Conservation (phyloP, 2,888 invertebrate genomes). For the Drosophila hamatofila region DNA sequence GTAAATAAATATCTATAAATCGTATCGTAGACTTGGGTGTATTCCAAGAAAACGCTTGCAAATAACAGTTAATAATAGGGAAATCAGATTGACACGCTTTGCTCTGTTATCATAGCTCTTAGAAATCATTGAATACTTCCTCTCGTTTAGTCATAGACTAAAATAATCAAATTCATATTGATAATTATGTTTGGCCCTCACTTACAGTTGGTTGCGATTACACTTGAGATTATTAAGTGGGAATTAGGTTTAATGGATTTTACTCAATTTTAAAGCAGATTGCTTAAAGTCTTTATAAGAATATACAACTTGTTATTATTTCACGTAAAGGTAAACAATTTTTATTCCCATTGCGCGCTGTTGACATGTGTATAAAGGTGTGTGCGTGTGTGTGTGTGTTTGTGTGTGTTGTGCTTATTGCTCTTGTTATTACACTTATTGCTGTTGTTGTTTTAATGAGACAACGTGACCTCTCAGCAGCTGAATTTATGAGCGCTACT, state of each 20-base stretch:
- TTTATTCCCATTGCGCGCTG: constrained; percentile 15
- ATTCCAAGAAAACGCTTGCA: constrained; percentile 8
- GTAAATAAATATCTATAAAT: not conserved
- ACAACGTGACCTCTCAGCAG: constrained; percentile 73
- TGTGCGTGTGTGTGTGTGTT: constrained; percentile 18
- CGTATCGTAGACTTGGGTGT: not conserved
- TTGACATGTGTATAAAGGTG: constrained; percentile 14
- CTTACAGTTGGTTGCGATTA: not conserved
- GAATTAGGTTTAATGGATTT: not conserved
- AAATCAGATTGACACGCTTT: constrained; percentile 8
- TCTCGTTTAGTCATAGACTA: not conserved
- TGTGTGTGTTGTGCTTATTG: constrained; percentile 55
- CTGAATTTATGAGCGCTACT: constrained; percentile 72
- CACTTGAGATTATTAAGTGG: constrained; percentile 2
- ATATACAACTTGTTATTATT: not conserved
- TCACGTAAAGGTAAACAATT: constrained; percentile 20
- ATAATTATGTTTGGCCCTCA: constrained; percentile 7
- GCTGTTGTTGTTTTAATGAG: constrained; percentile 75
- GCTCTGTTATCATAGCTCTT: constrained; percentile 9
- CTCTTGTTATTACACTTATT: constrained; percentile 63
- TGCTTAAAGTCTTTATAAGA: constrained; percentile 4
- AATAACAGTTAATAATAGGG: not conserved
- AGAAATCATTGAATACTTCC: constrained; percentile 5
- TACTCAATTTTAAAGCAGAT: not conserved
- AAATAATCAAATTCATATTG: not conserved